phyloP scores from a whole-genome alignment of 2,797 vertebrate species.

The Sparidentex hasta region DNA sequence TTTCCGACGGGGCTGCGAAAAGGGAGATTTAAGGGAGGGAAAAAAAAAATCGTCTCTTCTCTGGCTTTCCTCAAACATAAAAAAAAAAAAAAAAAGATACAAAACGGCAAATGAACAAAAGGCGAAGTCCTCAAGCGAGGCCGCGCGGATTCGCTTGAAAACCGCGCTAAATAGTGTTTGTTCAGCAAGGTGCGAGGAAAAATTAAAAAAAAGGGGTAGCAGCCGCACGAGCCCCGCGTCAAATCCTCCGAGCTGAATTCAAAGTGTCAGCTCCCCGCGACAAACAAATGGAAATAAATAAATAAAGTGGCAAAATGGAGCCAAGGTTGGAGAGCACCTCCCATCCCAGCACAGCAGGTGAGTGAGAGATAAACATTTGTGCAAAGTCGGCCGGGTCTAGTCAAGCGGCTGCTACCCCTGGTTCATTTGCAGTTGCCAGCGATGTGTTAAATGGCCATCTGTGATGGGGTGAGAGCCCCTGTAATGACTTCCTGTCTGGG shows the following conservation, averaged over 20 bases:
- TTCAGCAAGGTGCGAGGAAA: conserved; percentile 20
- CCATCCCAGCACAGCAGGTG: conserved; percentile 71
- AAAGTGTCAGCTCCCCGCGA: conserved; percentile 23
- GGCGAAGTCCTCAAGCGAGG: neutral
- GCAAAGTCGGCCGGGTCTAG: conserved; percentile 69
- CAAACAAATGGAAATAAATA: conserved; percentile 47
- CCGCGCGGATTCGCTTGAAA: neutral
- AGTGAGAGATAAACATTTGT: conserved; percentile 77
- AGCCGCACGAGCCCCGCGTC: neutral
- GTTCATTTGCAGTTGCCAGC: conserved; percentile 81
- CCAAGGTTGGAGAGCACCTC: conserved; percentile 57
- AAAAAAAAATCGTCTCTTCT: conserved; percentile 36
- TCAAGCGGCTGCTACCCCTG: conserved; percentile 70
- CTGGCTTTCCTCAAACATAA: neutral
- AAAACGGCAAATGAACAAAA: conserved; percentile 30
- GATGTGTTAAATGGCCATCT: conserved; percentile 87
- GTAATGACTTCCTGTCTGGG: conserved; percentile 81
- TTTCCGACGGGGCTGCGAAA: conserved; percentile 41
- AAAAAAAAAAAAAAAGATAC: conserved; percentile 4
- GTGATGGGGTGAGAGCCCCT: conserved; percentile 75
- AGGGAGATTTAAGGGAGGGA: conserved; percentile 27
- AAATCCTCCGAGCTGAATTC: conserved; percentile 3
- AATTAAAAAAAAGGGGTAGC: neutral
- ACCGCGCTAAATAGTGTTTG: conserved; percentile 18
- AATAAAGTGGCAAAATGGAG: conserved; percentile 28